Base-by-base conservation (phyloP, 2,888 invertebrate species). In the Caenorhabditis doughertyi region DNA sequence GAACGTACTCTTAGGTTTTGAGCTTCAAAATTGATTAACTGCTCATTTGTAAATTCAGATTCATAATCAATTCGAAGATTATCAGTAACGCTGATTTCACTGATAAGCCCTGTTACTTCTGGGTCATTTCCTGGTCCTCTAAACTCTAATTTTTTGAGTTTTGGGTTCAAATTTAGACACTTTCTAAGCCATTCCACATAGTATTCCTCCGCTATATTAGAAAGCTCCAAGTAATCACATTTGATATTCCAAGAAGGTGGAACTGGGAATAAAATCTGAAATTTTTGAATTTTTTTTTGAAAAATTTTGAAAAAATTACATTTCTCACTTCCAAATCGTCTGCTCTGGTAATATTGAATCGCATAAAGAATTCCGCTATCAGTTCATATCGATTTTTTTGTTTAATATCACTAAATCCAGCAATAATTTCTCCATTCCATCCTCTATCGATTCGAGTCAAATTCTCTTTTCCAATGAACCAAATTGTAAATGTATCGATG, bases 391-490 rank as follows among this genome's bases (percentile, higher is more conserved):
- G 53, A 47, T 73, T 73, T 32, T 73, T 55, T 16, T 55, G 42
- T 32, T 55, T 73, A 9, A 42, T 18, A 3, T 55, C 62, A 55
- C 64, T 55, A 35, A 29, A 32, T 27, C n/a, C 29, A 5, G 64
- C 73, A 2, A 55, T n/a, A 4, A 73, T 7, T 21, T 73, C 55
- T 25, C 42, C 55, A 39, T 72, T 55, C 64, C 64, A 73, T 25
- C 64, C 55, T 47, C 64, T 55, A 55, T 73, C 73, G 44, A 73
- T 53, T 55, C 51, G 35, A 32, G 73, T 73, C n/a, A 73, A 44
- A 32, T 73, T 47, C 23, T 55, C 51, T 39, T 55, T 73, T 32
- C 73, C 73, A 32, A 64, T 64, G 55, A 73, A 73, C 73, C 73
- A 73, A n/a, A 73, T 56, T 27, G 55, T 55, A 21, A 73, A 73